Evolutionary conservation across 2,888 invertebrate species (phyloP).

Genomic region (Theretra japonica): DNA sequence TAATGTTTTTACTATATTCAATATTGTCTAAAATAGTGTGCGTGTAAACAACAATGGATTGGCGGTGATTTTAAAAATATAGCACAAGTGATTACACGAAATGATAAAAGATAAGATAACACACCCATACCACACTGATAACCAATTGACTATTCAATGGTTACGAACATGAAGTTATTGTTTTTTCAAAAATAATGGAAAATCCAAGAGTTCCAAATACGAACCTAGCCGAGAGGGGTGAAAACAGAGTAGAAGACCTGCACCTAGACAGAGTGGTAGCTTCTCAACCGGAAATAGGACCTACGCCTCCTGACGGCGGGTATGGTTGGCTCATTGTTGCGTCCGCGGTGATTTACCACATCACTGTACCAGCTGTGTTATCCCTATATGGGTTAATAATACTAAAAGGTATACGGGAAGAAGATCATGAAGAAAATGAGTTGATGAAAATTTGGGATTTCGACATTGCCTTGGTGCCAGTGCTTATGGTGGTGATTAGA

Average conservation of each 20-base stretch:
- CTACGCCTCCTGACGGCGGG: constrained; percentile 87
- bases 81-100: constrained; percentile 73
- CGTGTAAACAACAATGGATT: constrained; percentile 32
- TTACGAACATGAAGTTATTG: constrained; percentile 72
- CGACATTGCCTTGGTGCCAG: constrained; percentile 84
- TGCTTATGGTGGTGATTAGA: constrained; percentile 85
- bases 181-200: constrained; percentile 70
- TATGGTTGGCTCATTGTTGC: constrained; percentile 87
- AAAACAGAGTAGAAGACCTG: constrained; percentile 65
- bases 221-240: constrained; percentile 51
- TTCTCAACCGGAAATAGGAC: constrained; percentile 87
- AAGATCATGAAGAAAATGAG: constrained; percentile 72
- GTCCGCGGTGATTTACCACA: constrained; percentile 85
- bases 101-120: constrained; percentile 82
- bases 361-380: constrained; percentile 84
- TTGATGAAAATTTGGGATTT: constrained; percentile 83
- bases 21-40: neutral
- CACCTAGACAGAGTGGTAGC: constrained; percentile 86
- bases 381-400: constrained; percentile 84
- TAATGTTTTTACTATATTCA: neutral
- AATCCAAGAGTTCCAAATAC: constrained; percentile 51
- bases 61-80: constrained; percentile 76
- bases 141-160: constrained; percentile 60
- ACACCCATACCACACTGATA: constrained; percentile 69
- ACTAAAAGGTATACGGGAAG: constrained; percentile 77